Base-by-base conservation (phyloP, 1,140 invertebrate species). In the Pseudomyrmex concolor region DNA sequence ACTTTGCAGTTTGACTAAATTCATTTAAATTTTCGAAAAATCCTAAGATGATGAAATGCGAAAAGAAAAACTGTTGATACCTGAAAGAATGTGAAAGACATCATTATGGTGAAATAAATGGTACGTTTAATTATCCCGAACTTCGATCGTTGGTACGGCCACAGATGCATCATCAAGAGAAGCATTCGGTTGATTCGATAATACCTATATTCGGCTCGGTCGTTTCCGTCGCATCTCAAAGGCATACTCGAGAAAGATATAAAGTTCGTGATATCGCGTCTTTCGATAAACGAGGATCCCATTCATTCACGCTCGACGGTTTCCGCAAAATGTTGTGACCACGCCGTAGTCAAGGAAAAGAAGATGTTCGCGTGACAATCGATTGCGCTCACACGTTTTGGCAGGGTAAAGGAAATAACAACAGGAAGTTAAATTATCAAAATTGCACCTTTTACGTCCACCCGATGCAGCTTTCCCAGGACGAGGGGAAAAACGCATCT, bases 401-500 rank as follows among this genome's bases (percentile, higher is more conserved):
- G 15, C 10, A 1, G 19, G 7, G 17, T 25, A 48, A 43, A 10
- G 19, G 34, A 34, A 34, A 34, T 34, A 34, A 48, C 13, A 51
- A 25, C 19, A 59, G 34, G 2, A 70, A 70, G 64, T 68, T n/a
- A 2, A 78, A 78, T 70, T 59, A 59, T 70, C 19, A 5, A 78
- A 78, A 78, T 68, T 59, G 1, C 15, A 78, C 15, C 15, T 59
- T 57, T 34, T 34, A 25, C 15, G 8, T 48, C 59, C 13, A 3
- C 19, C 19, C 5, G 19, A 59, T 70, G 57, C 5, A 8, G 1
- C 17, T 70, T 70, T 59, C 19, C 19, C 54, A 78, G 4, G 9
- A 22, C 9, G 15, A 59, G 54, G 43, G 74, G n/a, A 8, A 70
- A 70, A 22, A 43, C 34, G 68, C 17, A 70, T 45, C n/a, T 15